These are phyloP conservation scores for Pimpla rufipes DNA, from an alignment of 2,888 invertebrate species.

Conservation along the genomic window DNA sequence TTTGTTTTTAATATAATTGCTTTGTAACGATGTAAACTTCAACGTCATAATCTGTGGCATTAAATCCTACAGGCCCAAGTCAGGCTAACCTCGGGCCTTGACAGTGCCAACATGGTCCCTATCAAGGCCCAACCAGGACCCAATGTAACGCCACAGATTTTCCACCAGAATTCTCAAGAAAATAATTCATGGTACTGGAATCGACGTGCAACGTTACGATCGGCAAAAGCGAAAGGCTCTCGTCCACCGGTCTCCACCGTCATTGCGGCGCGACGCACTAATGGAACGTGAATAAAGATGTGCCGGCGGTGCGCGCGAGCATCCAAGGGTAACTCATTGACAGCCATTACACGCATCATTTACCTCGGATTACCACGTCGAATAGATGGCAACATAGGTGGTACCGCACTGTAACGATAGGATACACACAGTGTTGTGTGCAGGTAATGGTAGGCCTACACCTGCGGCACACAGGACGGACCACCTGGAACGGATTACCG, in stretches of 20 bases:
- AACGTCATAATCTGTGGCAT: too few species aligned
- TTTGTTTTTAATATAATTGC: too few species aligned
- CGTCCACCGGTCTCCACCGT: not conserved
- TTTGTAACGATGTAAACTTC: too few species aligned
- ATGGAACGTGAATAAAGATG: conserved; percentile 77
- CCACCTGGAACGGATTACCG: conserved; percentile 82
- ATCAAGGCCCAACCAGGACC: too few species aligned
- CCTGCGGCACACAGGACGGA: conserved; percentile 71
- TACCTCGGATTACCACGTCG: conserved; percentile 76
- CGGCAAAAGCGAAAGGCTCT: conserved; percentile 8
- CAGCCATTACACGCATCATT: conserved; percentile 84
- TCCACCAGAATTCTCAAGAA: not conserved
- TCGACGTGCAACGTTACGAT: not conserved
- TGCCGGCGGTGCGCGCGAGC: conserved; percentile 68
- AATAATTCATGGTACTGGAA: not conserved
- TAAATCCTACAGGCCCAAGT: too few species aligned
- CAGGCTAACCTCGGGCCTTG: too few species aligned
- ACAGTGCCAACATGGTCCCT: too few species aligned
- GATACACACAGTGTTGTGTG: conserved; percentile 27
- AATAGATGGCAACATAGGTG: conserved; percentile 50
- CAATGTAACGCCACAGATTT: too few species aligned
- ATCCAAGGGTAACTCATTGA: conserved; percentile 78
- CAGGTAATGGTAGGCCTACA: conserved; percentile 35
- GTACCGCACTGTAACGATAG: conserved; percentile 38
- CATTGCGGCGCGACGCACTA: conserved; percentile 35